Percentiles rank a stretch among this genome's conserved stretches.
Evolutionary conservation across 2,888 invertebrate species (phyloP).

Genomic region (Himalopsyche tibetana): DNA sequence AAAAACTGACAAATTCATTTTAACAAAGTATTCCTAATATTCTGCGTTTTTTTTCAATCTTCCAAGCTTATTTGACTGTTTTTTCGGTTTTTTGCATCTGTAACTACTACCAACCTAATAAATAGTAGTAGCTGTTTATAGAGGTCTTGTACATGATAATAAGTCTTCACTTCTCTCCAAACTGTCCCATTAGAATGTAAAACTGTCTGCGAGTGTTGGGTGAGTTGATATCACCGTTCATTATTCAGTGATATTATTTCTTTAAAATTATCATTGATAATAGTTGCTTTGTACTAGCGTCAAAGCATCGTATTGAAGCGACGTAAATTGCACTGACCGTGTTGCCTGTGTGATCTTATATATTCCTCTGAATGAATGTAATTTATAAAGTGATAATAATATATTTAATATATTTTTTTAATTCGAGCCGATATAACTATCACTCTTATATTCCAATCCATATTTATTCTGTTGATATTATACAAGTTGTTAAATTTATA

Average conservation of each 20-base stretch:
- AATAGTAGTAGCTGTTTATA: no score
- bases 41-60: no score
- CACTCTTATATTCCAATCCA: constrained; percentile 1
- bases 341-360: not conserved
- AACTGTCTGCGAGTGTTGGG: not conserved
- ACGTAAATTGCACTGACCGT: not conserved
- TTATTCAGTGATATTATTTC: constrained; percentile 1
- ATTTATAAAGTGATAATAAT: constrained; percentile 4
- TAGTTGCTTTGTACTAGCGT: not conserved
- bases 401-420: constrained; percentile 15
- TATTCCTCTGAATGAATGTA: constrained; percentile 2
- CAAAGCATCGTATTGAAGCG: not conserved
- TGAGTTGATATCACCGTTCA: not conserved
- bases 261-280: not conserved
- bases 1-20: no score
- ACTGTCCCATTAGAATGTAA: no score
- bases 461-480: constrained; percentile 2
- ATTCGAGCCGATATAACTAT: not conserved
- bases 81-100: no score
- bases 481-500: not conserved
- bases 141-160: no score
- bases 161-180: no score
- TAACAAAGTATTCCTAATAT: no score
- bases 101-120: no score
- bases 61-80: no score